Conservation (phyloP, 2,797 vertebrate genomes). For the Sebastes paucispinis region DNA sequence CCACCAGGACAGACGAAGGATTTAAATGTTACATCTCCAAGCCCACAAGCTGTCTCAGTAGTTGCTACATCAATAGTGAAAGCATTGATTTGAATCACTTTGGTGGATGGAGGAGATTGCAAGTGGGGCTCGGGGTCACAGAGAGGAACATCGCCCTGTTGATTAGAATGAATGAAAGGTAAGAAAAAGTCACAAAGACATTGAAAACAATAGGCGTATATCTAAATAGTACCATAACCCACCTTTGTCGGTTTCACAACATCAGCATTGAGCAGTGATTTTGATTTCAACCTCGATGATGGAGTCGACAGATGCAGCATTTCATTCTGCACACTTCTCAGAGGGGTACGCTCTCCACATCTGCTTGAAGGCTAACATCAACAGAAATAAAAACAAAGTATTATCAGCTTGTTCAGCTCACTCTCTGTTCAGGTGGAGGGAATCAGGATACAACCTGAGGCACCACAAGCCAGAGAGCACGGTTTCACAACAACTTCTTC, state of each 20-base stretch:
- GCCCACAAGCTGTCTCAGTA: neutral
- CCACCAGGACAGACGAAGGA: conserved; percentile 70
- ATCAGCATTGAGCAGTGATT: conserved; percentile 17
- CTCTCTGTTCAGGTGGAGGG: too few relatives aligned
- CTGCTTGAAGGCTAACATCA: conserved; percentile 47
- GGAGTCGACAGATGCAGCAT: conserved; percentile 31
- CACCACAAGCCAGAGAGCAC: too few relatives aligned
- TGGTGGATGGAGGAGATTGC: neutral
- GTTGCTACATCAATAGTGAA: neutral
- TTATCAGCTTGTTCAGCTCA: neutral
- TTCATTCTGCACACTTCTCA: conserved; percentile 79
- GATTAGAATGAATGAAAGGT: neutral
- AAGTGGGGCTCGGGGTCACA: conserved; percentile 7
- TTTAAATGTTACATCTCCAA: conserved; percentile 71
- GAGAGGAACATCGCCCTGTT: conserved; percentile 44
- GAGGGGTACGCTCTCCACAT: conserved; percentile 63
- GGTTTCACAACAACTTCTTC: too few relatives aligned
- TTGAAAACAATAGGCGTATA: neutral
- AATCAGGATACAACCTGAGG: too few relatives aligned
- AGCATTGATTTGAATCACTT: neutral
- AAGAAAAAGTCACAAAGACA: neutral
- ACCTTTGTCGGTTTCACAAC: conserved; percentile 47
- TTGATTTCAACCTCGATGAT: conserved; percentile 40
- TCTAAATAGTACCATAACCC: neutral
- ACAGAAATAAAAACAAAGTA: neutral